Conservation (phyloP, 2,113 vertebrate species). For the Macaca fascicularis region DNA sequence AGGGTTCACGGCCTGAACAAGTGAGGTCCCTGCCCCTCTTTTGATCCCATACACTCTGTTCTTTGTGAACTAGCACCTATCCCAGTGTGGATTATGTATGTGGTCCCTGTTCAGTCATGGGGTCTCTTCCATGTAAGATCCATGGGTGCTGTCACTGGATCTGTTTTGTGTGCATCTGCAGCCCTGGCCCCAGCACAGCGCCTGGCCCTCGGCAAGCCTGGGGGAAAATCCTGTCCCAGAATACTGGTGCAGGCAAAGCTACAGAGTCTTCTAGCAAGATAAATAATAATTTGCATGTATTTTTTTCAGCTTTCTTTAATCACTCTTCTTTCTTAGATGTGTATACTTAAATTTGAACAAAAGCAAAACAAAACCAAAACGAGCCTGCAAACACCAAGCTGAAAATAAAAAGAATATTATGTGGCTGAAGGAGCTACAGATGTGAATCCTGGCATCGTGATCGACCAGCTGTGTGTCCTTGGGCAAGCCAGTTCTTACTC, state of each 20-base stretch:
- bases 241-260: not conserved
- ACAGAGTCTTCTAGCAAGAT: not conserved
- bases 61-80: rapidly evolving
- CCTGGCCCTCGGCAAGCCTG: rapidly evolving
- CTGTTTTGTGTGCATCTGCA: too few relatives aligned
- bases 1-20: not conserved
- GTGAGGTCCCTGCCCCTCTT: rapidly evolving
- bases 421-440: not conserved
- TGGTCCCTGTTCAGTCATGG: rapidly evolving
- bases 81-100: rapidly evolving
- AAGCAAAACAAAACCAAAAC: not conserved
- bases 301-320: not conserved
- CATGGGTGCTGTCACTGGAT: rapidly evolving
- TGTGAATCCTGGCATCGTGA: not conserved
- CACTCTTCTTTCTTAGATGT: not conserved
- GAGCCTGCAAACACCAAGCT: not conserved
- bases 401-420: not conserved
- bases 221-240: rapidly evolving
- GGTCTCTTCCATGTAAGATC: not conserved
- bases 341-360: not conserved
- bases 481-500: not conserved
- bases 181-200: not conserved
- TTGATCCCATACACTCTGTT: rapidly evolving
- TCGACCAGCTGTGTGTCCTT: not conserved
- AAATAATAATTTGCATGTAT: rapidly evolving